Conservation (phyloP, 2,888 invertebrate genomes). For the Xylota sylvarum region DNA sequence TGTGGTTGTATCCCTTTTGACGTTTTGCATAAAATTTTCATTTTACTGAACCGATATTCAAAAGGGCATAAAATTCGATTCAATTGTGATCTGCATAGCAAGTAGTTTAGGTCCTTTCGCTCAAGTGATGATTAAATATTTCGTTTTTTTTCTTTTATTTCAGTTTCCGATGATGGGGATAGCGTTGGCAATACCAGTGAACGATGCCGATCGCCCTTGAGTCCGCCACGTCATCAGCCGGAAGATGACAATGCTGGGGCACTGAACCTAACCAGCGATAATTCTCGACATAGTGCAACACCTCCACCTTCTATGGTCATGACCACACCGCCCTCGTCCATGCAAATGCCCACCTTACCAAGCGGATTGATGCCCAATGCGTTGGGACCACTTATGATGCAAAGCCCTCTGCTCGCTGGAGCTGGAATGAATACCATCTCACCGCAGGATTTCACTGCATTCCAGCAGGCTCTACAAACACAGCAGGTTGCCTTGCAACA, state of each 20-base stretch:
- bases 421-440: slow-evolving; percentile 79
- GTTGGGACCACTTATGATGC: slow-evolving; percentile 78
- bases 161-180: slow-evolving; percentile 84
- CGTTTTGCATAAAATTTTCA: slow-evolving; percentile 74
- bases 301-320: slow-evolving; percentile 80
- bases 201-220: slow-evolving; percentile 83
- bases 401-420: slow-evolving; percentile 80
- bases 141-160: slow-evolving; percentile 47
- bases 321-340: slow-evolving; percentile 63
- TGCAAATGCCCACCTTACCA: slow-evolving; percentile 72
- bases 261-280: slow-evolving; percentile 84
- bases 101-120: slow-evolving; percentile 58
- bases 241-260: slow-evolving; percentile 82
- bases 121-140: slow-evolving; percentile 37
- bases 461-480: slow-evolving; percentile 83
- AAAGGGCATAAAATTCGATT: slow-evolving; percentile 77
- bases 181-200: slow-evolving; percentile 84
- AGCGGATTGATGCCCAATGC: slow-evolving; percentile 75
- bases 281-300: slow-evolving; percentile 82
- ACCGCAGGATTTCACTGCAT: slow-evolving; percentile 82
- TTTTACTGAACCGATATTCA: slow-evolving; percentile 57
- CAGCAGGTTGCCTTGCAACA: slow-evolving; percentile 84
- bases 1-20: slow-evolving; percentile 43
- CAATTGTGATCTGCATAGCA: slow-evolving; percentile 77
- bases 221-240: slow-evolving; percentile 80